Conservation (phyloP, 2,888 invertebrate genomes). For the Parnassius apollo region DNA sequence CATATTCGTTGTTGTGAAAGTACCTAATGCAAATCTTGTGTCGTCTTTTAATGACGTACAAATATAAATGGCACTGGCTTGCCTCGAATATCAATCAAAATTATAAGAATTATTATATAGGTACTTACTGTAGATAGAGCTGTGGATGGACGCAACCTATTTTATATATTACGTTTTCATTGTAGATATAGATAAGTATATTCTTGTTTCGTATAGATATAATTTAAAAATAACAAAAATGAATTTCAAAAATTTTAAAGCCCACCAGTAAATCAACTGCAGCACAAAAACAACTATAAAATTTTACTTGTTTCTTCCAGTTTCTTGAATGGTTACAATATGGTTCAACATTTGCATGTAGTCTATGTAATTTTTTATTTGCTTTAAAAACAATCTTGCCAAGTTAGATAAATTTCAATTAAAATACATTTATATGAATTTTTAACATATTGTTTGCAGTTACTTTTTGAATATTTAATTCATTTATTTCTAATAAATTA, state of each 20-base stretch:
- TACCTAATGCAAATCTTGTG: constrained; percentile 50
- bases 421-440: constrained; percentile 9
- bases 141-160: constrained; percentile 11
- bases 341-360: background rate
- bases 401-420: constrained; percentile 1
- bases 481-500: background rate
- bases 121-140: constrained; percentile 29
- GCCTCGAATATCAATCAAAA: constrained; percentile 43
- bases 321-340: background rate
- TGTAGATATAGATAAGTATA: constrained; percentile 28
- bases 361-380: background rate
- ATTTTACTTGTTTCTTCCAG: background rate
- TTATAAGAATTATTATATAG: constrained; percentile 35
- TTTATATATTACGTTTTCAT: constrained; percentile 14
- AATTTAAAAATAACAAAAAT: constrained; percentile 11
- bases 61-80: constrained; percentile 55
- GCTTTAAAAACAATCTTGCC: constrained; percentile 24
- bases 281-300: constrained; percentile 1
- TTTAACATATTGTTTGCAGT: background rate
- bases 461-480: constrained; percentile 4
- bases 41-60: constrained; percentile 39
- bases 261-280: constrained; percentile 28
- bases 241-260: constrained; percentile 9
- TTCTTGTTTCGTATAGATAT: constrained; percentile 21
- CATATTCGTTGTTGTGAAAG: constrained; percentile 59